phyloP scores from a whole-genome alignment of 1,140 invertebrate genomes.

The Spodoptera frugiperda region DNA sequence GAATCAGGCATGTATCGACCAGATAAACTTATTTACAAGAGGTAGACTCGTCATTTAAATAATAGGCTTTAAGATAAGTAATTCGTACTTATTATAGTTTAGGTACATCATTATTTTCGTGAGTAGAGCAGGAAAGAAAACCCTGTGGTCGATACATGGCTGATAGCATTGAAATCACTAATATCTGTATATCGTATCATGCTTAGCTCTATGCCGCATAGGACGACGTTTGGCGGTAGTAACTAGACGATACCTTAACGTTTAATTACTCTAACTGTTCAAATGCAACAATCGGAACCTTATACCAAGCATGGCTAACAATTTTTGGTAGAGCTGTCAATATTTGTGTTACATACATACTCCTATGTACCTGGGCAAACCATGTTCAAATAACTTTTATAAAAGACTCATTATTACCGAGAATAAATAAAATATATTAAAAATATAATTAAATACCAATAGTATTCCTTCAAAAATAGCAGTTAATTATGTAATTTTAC shows the following conservation, averaged over 20 bases:
- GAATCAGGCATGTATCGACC: constrained; percentile 29
- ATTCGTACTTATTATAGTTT: too few species aligned
- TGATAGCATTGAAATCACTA: background rate
- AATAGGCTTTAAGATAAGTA: background rate
- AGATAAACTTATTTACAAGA: background rate
- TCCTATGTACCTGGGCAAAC: constrained; percentile 20
- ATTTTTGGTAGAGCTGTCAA: constrained; percentile 45
- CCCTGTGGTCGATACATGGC: constrained; percentile 1
- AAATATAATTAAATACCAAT: background rate
- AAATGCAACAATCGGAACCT: constrained; percentile 43
- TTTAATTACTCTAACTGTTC: constrained; percentile 31
- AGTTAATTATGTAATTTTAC: background rate
- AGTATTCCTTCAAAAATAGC: constrained; percentile 6
- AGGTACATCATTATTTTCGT: too few species aligned
- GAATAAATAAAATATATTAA: constrained; percentile 6
- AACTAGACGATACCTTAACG: constrained; percentile 34
- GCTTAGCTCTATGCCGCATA: constrained; percentile 22
- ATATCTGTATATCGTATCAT: background rate
- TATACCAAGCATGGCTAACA: constrained; percentile 37
- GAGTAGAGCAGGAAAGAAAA: too few species aligned
- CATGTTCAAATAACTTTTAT: background rate
- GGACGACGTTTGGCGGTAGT: constrained; percentile 30
- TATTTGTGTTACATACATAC: constrained; percentile 30
- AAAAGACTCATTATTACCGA: background rate
- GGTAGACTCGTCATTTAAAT: background rate